Base-by-base conservation (phyloP, 2,888 invertebrate species). In the Cataglyphis cursor region DNA sequence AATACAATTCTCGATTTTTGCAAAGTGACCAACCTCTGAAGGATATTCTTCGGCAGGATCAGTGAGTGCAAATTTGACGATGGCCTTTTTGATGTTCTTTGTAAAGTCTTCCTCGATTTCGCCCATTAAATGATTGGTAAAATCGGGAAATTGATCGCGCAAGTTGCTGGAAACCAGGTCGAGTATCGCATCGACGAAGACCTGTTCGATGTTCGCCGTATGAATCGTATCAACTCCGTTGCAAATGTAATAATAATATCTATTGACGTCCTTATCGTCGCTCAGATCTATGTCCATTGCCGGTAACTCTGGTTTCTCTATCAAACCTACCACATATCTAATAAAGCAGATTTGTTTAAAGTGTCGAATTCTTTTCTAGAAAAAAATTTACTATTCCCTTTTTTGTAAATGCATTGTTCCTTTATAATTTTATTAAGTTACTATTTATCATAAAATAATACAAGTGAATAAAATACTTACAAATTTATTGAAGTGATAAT, bases 141-240 rank as follows among this genome's bases (percentile, higher is more conserved):
- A 96, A 0, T 96, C 95, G 41, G 95, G 95, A 96, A 97, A 97
- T 93, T 95, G 96, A 90, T 83, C 82, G 1, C 96, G 96, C 24
- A 97, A 93, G 86, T 96, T 96, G 3, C 95, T 93, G 0, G 98
- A 97, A 74, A 98, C 95, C 80, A 97, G 95, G 85, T 95, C 95
- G 65, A 96, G 96, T 54, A 98, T 97, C 92, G 95, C 96, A 75
- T 96, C 95, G 75, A 98, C 95, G 92, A 97, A 97, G 91, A 96
- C 96, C 81, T 97, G 96, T 93, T 97, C 97, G 92, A 99, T 96
- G 9, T 98, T 97, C 0, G 98, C 97, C 0, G 99, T 98, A 93
- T 98, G 97, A 89, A 98, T 97, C 0, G 98, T 98, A 93, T 99
- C 98, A 48, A 98, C 97, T 1, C 99, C 99, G 94, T 98, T 97